Base-by-base conservation (phyloP, 2,797 vertebrate species). In the Acipenser ruthenus region DNA sequence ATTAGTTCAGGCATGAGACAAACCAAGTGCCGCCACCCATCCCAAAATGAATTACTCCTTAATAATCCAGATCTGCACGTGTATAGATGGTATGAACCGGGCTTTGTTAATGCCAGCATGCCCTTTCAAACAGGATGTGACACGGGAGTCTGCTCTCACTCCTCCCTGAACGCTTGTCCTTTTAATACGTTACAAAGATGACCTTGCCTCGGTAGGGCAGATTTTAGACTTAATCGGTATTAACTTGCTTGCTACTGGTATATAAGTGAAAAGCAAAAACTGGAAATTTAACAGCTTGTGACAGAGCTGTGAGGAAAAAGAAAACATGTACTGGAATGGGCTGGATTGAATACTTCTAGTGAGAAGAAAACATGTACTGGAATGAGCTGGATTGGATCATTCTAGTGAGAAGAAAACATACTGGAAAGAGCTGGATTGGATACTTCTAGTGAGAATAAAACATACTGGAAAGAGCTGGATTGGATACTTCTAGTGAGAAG, bases 1-100 rank as follows among this genome's bases (percentile, higher is more conserved):
- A 89, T 88, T 87, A 82, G 82, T 84, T 87, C 83, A 65, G 77
- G 84, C 87, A 23, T 75, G 79, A 89, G 87, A 89, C 87, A 87
- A 88, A 86, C 88, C 77, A 82, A 87, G 88, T 81, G 86, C 86
- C 80, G 75, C 78, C 86, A 84, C 84, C 83, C 81, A 83, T 87
- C 83, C 85, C 80, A 75, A 82, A 87, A 81, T 77, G 84, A 85
- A 89, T 90, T 88, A 85, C 86, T 88, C 87, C 88, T 85, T 86
- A 84, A 88, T 90, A 86, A 87, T 84, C 81, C 81, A 83, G 84
- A 89, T 89, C 85, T 89, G 82, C 84, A 84, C 88, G 86, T 87
- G 87, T 87, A 85, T 88, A 86, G 88, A 84, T 78, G 84, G 72
- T 83, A 83, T 73, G 85, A 81, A 78, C 73, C 72, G 75, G 65